A percentile compares a stretch with the other conserved stretches of the same genome.
phyloP scores from a whole-genome alignment of 30 jellyfish, hydroid and myxozoan species.

The Clytia hemisphaerica region DNA sequence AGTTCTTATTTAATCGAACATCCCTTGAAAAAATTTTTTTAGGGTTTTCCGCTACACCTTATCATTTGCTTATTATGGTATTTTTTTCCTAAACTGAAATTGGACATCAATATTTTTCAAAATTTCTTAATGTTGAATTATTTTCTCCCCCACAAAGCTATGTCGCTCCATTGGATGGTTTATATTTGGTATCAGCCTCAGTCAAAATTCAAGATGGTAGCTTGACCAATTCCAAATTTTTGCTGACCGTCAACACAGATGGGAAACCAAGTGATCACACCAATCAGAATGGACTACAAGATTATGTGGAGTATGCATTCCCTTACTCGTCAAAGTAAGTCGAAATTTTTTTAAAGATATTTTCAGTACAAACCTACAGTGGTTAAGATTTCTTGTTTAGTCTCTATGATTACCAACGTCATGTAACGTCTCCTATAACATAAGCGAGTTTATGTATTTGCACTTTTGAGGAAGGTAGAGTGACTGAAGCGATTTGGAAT shows the following conservation, averaged over 20 bases:
- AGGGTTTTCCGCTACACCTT: too few species aligned
- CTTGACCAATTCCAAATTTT: slow-evolving; percentile 41
- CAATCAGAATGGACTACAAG: slow-evolving; percentile 67
- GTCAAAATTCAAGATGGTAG: slow-evolving; percentile 67
- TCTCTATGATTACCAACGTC: too few species aligned
- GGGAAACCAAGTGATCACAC: slow-evolving; percentile 39
- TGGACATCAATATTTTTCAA: background rate
- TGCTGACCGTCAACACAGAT: slow-evolving; percentile 50
- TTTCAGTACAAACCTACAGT: too few species aligned
- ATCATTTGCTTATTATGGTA: too few species aligned
- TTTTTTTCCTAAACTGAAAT: background rate
- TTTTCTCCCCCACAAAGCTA: slow-evolving; percentile 1
- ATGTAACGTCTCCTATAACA: too few species aligned
- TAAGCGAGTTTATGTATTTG: too few species aligned
- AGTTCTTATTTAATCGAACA: too few species aligned
- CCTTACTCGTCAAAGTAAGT: slow-evolving; percentile 52
- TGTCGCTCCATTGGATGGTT: slow-evolving; percentile 56
- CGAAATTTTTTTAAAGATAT: too few species aligned
- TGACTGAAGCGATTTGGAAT: too few species aligned
- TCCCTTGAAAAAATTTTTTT: too few species aligned
- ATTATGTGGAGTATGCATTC: slow-evolving; percentile 37
- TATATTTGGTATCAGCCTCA: slow-evolving; percentile 58
- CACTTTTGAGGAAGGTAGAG: too few species aligned
- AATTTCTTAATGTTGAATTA: background rate
- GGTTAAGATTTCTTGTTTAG: too few species aligned